A percentile compares a stretch with the other conserved stretches of the same genome.
Conservation (phyloP, 1,140 invertebrate genomes). For the Coptotermes formosanus region DNA sequence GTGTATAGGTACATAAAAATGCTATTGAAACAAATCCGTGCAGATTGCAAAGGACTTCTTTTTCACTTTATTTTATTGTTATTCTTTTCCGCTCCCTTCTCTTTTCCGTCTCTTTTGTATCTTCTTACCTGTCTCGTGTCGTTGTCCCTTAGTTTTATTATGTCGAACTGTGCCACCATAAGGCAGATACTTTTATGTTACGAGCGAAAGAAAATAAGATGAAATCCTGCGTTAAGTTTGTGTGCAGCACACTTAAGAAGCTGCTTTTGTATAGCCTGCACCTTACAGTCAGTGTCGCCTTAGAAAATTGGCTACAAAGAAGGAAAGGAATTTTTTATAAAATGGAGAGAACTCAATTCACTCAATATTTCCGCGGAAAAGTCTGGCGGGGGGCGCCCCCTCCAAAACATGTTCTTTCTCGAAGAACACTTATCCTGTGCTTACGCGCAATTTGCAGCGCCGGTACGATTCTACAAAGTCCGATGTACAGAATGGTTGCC, state of each 20-base stretch:
- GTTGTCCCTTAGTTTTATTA: constrained; percentile 4
- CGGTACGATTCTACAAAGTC: not conserved
- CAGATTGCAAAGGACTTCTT: not conserved
- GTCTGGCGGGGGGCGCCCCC: too few species aligned
- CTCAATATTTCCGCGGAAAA: not conserved
- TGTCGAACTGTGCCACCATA: not conserved
- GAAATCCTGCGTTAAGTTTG: constrained; percentile 7
- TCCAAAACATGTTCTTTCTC: not conserved
- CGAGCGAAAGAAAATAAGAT: not conserved
- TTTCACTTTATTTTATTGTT: constrained; percentile 11
- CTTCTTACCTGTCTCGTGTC: constrained; percentile 14
- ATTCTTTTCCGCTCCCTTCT: not conserved
- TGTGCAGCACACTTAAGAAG: not conserved
- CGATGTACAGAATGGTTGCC: not conserved
- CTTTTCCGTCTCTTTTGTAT: not conserved
- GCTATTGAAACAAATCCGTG: constrained; percentile 15
- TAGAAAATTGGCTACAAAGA: not conserved
- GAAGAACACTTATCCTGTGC: not conserved
- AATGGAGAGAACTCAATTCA: not conserved
- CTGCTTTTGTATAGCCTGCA: not conserved
- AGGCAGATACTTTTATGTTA: not conserved
- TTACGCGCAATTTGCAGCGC: not conserved
- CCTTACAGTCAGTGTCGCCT: not conserved
- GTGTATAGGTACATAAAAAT: not conserved
- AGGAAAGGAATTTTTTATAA: not conserved